phyloP scores from a whole-genome alignment of 2,113 vertebrate genomes.

The Gopherus evgoodei region DNA sequence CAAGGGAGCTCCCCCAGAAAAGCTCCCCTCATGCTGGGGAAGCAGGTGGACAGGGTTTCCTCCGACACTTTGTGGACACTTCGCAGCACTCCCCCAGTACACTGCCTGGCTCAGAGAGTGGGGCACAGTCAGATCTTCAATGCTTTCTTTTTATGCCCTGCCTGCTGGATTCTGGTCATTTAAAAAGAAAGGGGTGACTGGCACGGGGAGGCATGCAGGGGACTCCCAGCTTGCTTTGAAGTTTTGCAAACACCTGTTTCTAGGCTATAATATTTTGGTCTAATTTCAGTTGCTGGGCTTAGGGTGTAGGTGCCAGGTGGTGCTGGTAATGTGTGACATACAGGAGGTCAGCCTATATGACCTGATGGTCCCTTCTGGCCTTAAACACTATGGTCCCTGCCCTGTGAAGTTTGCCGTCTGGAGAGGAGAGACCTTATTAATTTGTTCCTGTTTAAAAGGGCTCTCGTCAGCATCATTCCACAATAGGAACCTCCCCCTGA shows the following conservation, averaged over 20 bases:
- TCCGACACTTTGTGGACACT: not conserved
- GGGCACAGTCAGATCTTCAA: not conserved
- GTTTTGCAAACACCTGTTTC: not conserved
- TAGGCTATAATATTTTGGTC: not conserved
- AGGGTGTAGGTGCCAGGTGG: not conserved
- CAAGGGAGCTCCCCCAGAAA: not conserved
- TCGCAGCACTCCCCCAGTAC: not conserved
- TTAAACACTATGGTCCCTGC: not conserved
- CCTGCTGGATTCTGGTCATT: not conserved
- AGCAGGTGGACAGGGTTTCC: not conserved
- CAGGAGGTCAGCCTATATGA: not conserved
- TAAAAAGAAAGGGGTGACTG: not conserved
- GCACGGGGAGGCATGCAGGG: not conserved
- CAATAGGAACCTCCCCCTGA: not conserved
- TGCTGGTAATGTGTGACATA: not conserved
- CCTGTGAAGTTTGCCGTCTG: not conserved
- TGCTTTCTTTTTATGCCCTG: accelerated
- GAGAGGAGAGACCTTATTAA: not conserved
- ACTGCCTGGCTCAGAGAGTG: not conserved
- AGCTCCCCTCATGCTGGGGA: not conserved
- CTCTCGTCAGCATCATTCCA: not conserved
- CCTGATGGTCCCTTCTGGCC: not conserved
- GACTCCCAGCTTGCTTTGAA: not conserved
- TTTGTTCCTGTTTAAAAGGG: not conserved
- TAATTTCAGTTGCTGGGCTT: not conserved